Base-by-base conservation (phyloP, 2,888 invertebrate genomes). In the Tiphia femorata region DNA sequence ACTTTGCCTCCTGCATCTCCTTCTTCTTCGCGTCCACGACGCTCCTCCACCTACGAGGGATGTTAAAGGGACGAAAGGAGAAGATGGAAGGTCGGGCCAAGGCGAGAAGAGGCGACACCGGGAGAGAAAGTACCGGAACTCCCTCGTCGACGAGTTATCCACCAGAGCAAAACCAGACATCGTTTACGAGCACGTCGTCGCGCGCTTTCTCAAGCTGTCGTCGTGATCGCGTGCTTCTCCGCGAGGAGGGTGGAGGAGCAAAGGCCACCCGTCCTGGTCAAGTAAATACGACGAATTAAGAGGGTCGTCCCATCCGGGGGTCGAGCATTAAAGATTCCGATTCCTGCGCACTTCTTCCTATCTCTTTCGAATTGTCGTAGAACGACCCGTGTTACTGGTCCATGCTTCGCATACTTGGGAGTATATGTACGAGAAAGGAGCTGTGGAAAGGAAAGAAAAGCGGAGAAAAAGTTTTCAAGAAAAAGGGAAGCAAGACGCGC, bases 111-210 rank as follows among this genome's bases (percentile, higher is more conserved):
- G 16, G n/a, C n/a, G n/a, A n/a, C n/a, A n/a, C n/a, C n/a, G n/a
- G n/a, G 8, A 29, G 23, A 29, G 37, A 43, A 50, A 48, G 50
- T 40, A 48, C 33, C 54, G 50, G 40, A 58, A 61, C 53, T 50
- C 47, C 49, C 48, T 58, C 61, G 58, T 46, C 55, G 54, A 41
- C 48, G 62, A 48, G 58, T 52, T 49, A 59, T 55, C 62, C 48
- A 37, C 25, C 44, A 48, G 41, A 35, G 40, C 54, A 47, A 54
- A 64, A 57, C 56, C 56, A 56, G 46, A 52, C 61, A 49, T 62
- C 53, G 49, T 59, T 65, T 56, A 50, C 35, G 38, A 37, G 42
- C 40, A 41, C 42, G 49, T 49, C 51, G 51, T 46, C 52, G 42
- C 27, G 23, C 23, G 50, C 50, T 54, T 56, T 55, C 44, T 50